A percentile compares a stretch with the other conserved stretches of the same genome.
Conservation (phyloP, 2,797 vertebrate genomes). For the Lepus townsendii region DNA sequence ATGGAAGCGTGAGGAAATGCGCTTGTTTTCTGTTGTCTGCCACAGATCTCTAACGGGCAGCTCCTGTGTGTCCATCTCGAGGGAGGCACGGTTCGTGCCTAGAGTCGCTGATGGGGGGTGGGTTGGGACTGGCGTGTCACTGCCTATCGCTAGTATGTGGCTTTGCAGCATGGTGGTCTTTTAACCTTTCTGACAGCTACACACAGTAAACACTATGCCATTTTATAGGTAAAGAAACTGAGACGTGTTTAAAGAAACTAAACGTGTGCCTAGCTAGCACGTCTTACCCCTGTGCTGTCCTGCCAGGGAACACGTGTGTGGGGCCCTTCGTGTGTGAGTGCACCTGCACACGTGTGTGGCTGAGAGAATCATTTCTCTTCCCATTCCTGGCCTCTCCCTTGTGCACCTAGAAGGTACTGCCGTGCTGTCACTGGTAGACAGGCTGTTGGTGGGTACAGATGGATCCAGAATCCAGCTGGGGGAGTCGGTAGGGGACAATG, state of each 20-base stretch:
- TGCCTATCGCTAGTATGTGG: not conserved
- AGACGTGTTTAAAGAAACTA: no score
- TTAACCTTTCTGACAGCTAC: not conserved
- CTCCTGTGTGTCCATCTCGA: not conserved
- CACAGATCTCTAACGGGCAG: not conserved
- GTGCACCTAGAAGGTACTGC: not conserved
- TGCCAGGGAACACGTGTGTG: no score
- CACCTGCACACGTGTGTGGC: not conserved
- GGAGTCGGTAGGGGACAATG: not conserved
- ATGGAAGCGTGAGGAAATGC: not conserved
- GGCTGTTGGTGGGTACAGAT: not conserved
- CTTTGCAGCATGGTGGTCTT: not conserved
- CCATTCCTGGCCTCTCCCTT: not conserved
- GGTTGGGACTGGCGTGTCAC: not conserved
- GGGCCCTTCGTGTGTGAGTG: not conserved
- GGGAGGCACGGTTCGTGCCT: not conserved
- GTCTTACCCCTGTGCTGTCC: accelerated
- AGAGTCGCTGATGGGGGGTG: no score
- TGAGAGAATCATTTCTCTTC: not conserved
- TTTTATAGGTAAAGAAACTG: not conserved
- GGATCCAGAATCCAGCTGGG: not conserved
- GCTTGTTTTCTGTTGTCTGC: not conserved
- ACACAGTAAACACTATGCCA: not conserved
- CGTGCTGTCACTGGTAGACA: not conserved
- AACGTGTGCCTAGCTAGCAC: accelerated